A percentile compares a stretch with the other conserved stretches of the same genome.
phyloP scores from a whole-genome alignment of 2,888 invertebrate species.

The Hemithea aestivaria region DNA sequence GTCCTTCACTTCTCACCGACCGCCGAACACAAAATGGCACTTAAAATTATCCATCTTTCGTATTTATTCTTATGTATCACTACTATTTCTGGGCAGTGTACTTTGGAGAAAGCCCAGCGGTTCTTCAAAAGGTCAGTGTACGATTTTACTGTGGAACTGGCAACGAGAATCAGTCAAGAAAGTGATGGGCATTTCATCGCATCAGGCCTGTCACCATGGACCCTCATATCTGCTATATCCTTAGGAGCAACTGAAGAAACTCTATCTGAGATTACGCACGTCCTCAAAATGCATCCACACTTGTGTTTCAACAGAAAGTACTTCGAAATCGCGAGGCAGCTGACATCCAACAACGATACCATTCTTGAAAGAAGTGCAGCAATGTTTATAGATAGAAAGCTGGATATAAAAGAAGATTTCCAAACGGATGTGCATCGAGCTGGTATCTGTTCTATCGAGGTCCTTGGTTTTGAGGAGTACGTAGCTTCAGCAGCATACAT shows the following conservation, averaged over 20 bases:
- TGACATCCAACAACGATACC: constrained; percentile 33
- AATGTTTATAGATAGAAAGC: constrained; percentile 44
- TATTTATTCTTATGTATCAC: constrained; percentile 29
- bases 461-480: constrained; percentile 41
- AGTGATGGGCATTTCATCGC: constrained; percentile 60
- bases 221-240: constrained; percentile 48
- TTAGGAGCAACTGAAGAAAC: constrained; percentile 53
- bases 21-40: constrained; percentile 37
- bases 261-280: constrained; percentile 42
- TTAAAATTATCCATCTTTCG: no score
- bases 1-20: constrained; percentile 28
- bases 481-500: constrained; percentile 41
- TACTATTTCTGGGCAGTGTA: constrained; percentile 39
- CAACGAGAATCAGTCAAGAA: constrained; percentile 43
- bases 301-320: constrained; percentile 56
- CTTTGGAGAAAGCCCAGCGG: constrained; percentile 28
- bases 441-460: constrained; percentile 40
- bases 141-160: constrained; percentile 44
- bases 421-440: constrained; percentile 29
- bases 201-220: constrained; percentile 60
- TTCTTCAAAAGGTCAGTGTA: constrained; percentile 42
- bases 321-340: constrained; percentile 41
- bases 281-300: constrained; percentile 44
- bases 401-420: constrained; percentile 40
- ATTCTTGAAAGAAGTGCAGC: constrained; percentile 49